phyloP scores from a whole-genome alignment of 2,888 invertebrate species.

The Oscheius sp. region DNA sequence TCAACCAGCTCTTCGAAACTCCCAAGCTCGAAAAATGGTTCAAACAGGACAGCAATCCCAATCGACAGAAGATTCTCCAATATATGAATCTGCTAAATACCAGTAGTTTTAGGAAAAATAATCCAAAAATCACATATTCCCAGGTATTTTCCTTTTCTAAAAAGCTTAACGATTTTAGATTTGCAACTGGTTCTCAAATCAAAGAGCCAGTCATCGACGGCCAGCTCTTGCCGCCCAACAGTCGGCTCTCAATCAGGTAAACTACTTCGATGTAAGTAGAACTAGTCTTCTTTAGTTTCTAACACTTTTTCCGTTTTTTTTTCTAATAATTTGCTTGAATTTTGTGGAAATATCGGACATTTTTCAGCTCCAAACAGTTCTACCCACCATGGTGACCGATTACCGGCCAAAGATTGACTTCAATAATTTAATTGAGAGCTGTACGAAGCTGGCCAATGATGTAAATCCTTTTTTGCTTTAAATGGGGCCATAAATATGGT shows the following conservation, averaged over 20 bases:
- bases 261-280: constrained; percentile 22
- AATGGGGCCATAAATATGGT: background rate
- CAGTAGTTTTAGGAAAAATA: constrained; percentile 82
- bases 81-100: constrained; percentile 93
- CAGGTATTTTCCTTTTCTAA: constrained; percentile 43
- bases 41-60: constrained; percentile 90
- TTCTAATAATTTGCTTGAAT: background rate
- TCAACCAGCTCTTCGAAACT: constrained; percentile 81
- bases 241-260: constrained; percentile 27
- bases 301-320: background rate
- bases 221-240: constrained; percentile 34
- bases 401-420: constrained; percentile 46
- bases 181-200: constrained; percentile 86
- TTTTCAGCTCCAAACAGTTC: constrained; percentile 29
- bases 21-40: constrained; percentile 97
- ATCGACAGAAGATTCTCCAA: constrained; percentile 93
- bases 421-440: constrained; percentile 39
- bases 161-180: constrained; percentile 53
- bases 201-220: constrained; percentile 77
- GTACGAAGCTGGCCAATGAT: constrained; percentile 34
- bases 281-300: background rate
- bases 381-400: constrained; percentile 36
- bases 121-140: constrained; percentile 64
- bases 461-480: background rate
- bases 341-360: background rate